Evolutionary conservation across 2,888 invertebrate species (phyloP).

Genomic region (Ochlodes sylvanus): DNA sequence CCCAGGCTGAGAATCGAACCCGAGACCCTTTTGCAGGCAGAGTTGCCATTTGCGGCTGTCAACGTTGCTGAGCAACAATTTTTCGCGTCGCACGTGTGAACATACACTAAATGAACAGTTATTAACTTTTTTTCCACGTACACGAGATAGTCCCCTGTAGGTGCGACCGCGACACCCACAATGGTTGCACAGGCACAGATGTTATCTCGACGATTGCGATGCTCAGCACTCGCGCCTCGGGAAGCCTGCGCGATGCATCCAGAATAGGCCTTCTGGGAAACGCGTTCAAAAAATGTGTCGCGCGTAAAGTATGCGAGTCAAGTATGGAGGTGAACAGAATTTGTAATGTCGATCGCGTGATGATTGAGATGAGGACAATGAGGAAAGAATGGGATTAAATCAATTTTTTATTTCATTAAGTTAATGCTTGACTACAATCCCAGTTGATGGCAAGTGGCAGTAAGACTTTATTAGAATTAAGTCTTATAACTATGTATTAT

Average conservation of each 20-base stretch:
- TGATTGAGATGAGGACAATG: slow-evolving; percentile 24
- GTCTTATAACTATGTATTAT: too few species aligned
- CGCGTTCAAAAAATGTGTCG: slow-evolving; percentile 63
- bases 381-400: slow-evolving; percentile 5
- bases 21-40: too few species aligned
- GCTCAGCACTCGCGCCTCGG: slow-evolving; percentile 47
- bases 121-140: neutral
- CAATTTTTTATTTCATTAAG: too few species aligned
- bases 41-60: too few species aligned
- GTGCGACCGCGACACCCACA: slow-evolving; percentile 48
- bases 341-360: slow-evolving; percentile 42
- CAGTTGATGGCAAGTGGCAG: too few species aligned
- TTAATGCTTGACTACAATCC: too few species aligned
- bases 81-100: too few species aligned
- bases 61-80: too few species aligned
- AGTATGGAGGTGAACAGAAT: slow-evolving; percentile 54
- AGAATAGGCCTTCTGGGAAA: slow-evolving; percentile 62
- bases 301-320: slow-evolving; percentile 67
- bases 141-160: slow-evolving; percentile 24
- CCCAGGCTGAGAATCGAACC: too few species aligned
- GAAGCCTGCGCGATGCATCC: slow-evolving; percentile 64
- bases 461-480: too few species aligned
- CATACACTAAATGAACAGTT: too few species aligned
- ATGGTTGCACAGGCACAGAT: slow-evolving; percentile 51
- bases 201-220: slow-evolving; percentile 61